Evolutionary conservation across 2,888 invertebrate species (phyloP), one percentile per base, ranked within the genome.

Genomic region (Archips xylosteana): DNA sequence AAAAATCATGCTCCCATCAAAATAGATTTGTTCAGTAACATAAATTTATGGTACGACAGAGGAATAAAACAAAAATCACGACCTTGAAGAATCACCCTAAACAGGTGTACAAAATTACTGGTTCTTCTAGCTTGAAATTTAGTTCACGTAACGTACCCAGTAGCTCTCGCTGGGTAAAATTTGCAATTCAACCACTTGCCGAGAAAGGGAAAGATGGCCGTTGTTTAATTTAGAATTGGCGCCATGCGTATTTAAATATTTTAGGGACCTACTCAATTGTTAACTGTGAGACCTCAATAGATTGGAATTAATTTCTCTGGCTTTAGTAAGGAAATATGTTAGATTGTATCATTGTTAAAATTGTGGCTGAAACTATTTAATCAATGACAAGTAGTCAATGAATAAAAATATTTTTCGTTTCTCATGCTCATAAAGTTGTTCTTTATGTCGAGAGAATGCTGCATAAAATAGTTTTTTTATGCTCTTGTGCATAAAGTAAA

Each of bases 101-200:
- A 23, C 23, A 23, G 23, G 23, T 23, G 23, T 23, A 23, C 23
- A 23, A 23, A 54, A 8, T 6, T 1, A 36, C n/a, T 36, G 9
- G 39, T 15, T 2, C 39, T 10, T 45, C 12, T 59, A 45, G 9
- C 13, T 39, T 6, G 15, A 9, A 6, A 6, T 45, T 23, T 12
- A 12, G 13, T 63, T 64, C 23, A 3, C 49, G 42, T 66, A 75
- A 36, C 82, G 54, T 73, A 76, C 86, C 86, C 76, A 86, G 85
- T 67, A 54, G 61, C 45, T 75, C 64, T 78, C 81, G 61, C 51
- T 15, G 57, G 76, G 70, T 75, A 63, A 81, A 84, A 89, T 89
- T 88, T 86, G 86, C 86, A 87, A 88, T 89, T 88, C 87, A 86
- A 85, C 85, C 83, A 87, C 87, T 84, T 84, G 82, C 81, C 81